Evolutionary conservation across 1,140 invertebrate species (phyloP).

Genomic region (Sinella curviseta): DNA sequence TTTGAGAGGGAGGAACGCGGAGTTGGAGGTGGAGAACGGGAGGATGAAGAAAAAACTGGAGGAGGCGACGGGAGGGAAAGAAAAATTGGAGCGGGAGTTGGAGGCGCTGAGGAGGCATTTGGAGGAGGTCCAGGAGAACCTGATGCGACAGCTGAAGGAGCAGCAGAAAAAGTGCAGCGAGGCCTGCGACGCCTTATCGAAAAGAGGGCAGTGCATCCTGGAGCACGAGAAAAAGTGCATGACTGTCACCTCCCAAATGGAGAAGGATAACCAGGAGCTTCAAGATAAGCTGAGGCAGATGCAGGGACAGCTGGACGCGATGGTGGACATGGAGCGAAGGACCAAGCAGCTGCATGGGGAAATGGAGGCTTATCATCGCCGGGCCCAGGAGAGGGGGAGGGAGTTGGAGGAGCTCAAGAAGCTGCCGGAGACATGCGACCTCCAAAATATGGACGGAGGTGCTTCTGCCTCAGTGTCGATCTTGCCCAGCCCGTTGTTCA

Average conservation of each 20-base stretch:
- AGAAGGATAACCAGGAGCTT: neutral
- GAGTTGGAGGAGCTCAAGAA: neutral
- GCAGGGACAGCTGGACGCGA: neutral
- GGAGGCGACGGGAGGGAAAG: neutral
- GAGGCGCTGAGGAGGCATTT: neutral
- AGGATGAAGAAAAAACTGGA: neutral
- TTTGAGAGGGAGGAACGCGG: no score
- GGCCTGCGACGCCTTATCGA: neutral
- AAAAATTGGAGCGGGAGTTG: neutral
- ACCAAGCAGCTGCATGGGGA: neutral
- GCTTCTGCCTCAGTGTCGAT: neutral
- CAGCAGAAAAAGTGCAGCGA: neutral
- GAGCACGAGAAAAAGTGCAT: constrained; percentile 1
- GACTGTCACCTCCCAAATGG: neutral
- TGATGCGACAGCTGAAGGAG: neutral
- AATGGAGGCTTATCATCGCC: neutral
- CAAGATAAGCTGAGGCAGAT: neutral
- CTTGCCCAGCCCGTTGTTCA: neutral
- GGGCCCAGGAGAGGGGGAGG: neutral
- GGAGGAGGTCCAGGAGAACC: neutral
- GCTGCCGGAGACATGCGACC: neutral
- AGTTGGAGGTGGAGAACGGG: neutral
- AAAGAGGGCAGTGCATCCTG: neutral
- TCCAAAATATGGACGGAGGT: neutral
- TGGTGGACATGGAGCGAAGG: neutral